A percentile compares a stretch with the other conserved stretches of the same genome.
Conservation (phyloP, 1,140 invertebrate genomes). For the Brachionus angularis region DNA sequence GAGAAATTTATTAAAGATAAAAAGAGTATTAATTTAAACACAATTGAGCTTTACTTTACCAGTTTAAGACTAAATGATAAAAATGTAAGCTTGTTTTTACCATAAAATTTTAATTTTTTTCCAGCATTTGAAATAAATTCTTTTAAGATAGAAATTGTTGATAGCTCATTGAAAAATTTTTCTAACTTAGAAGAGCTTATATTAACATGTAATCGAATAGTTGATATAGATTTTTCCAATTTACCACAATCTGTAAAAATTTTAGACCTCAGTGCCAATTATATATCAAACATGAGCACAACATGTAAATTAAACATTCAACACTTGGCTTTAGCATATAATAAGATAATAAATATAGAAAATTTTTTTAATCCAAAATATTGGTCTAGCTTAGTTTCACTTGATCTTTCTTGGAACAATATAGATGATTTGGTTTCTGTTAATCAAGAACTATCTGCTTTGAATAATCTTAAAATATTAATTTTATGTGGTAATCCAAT, state of each 20-base stretch:
- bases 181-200: constrained; percentile 4
- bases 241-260: constrained; percentile 28
- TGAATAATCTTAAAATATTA: constrained; percentile 26
- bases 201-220: constrained; percentile 18
- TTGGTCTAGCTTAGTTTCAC: constrained; percentile 17
- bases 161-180: constrained; percentile 25
- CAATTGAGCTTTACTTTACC: constrained; percentile 12
- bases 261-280: constrained; percentile 24
- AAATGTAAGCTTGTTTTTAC: background rate
- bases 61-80: constrained; percentile 24
- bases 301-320: constrained; percentile 26
- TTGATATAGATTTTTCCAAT: constrained; percentile 1
- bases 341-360: background rate
- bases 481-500: constrained; percentile 17
- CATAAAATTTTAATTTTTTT: background rate
- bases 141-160: constrained; percentile 5
- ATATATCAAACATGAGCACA: background rate
- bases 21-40: background rate
- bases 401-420: constrained; percentile 13
- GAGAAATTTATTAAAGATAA: constrained; percentile 24
- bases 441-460: constrained; percentile 15
- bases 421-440: constrained; percentile 4
- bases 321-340: constrained; percentile 25
- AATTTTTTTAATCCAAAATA: constrained; percentile 16
- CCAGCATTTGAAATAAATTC: background rate